Percentiles rank a stretch among this genome's conserved stretches.
Evolutionary conservation across 1,140 invertebrate species (phyloP).

Genomic region (Drosophila kohkoa): DNA sequence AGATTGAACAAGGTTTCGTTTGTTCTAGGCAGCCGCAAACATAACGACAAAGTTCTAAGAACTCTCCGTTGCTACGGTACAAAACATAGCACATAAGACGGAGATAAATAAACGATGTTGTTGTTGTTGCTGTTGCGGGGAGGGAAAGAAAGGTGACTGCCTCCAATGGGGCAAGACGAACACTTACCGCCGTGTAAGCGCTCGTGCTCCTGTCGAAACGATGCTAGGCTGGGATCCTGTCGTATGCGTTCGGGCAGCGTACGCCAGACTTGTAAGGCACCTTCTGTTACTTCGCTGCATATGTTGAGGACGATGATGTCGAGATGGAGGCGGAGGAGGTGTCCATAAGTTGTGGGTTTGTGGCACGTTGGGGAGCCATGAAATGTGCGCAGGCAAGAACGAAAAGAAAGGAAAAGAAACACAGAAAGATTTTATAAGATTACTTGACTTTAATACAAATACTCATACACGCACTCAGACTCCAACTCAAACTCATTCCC

Average conservation of each 20-base stretch:
- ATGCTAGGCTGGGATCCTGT: conserved; percentile 87
- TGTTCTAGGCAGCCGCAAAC: neutral
- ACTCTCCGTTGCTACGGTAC: neutral
- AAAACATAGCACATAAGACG: conserved; percentile 25
- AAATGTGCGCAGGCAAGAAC: conserved; percentile 33
- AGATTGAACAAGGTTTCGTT: conserved; percentile 2
- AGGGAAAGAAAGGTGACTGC: conserved; percentile 25
- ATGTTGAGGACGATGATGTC: conserved; percentile 6
- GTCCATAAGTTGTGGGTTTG: conserved; percentile 60
- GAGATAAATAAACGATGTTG: conserved; percentile 35
- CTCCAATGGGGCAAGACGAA: conserved; percentile 23
- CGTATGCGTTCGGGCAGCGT: conserved; percentile 88
- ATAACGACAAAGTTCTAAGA: conserved; percentile 1
- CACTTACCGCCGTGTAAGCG: conserved; percentile 86
- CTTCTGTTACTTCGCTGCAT: conserved; percentile 87
- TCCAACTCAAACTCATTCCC: conserved; percentile 1
- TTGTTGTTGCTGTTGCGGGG: neutral
- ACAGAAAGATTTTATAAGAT: conserved; percentile 72
- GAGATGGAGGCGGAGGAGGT: neutral
- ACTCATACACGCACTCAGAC: conserved; percentile 12
- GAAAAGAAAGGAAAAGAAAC: conserved; percentile 37
- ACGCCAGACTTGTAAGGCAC: conserved; percentile 88
- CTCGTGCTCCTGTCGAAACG: conserved; percentile 88
- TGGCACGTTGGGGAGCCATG: conserved; percentile 74
- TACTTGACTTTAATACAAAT: conserved; percentile 64